Percentiles rank a stretch among this genome's conserved stretches.
Evolutionary conservation across 2,888 invertebrate genomes (phyloP).

Genomic region (Frankliniella fusca): DNA sequence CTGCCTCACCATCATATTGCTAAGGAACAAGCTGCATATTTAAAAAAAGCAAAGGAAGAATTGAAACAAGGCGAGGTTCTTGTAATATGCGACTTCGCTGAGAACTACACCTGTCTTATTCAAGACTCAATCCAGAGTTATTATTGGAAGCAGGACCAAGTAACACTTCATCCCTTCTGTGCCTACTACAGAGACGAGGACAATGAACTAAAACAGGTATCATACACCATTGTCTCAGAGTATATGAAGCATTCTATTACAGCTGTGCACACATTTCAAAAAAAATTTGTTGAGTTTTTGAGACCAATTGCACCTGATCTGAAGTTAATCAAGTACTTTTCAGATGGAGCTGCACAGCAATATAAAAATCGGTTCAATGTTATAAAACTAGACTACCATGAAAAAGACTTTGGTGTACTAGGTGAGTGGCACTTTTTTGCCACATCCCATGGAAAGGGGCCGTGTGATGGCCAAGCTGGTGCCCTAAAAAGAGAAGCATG

Average conservation of each 20-base stretch:
- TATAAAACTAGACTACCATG: background rate
- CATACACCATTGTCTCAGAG: background rate
- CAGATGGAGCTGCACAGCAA: background rate
- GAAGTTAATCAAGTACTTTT: background rate
- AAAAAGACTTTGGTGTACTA: background rate
- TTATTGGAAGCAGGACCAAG: background rate
- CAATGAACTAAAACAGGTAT: background rate
- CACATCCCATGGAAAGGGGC: background rate
- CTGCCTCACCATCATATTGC: slow-evolving; percentile 17
- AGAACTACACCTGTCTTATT: background rate
- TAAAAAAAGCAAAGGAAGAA: background rate
- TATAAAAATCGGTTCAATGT: background rate
- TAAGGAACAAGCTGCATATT: background rate
- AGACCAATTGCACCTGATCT: background rate
- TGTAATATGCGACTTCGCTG: background rate
- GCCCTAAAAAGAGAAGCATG: slow-evolving; percentile 1
- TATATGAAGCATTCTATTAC: background rate
- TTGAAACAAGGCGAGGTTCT: background rate
- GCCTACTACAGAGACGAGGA: background rate
- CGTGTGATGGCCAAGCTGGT: background rate
- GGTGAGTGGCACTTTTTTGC: background rate
- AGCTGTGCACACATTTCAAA: background rate
- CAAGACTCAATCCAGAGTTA: background rate
- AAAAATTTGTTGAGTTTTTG: background rate
- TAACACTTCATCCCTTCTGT: background rate